Evolutionary conservation across 2,888 invertebrate species (phyloP).

Genomic region (Ariolimax columbianus): DNA sequence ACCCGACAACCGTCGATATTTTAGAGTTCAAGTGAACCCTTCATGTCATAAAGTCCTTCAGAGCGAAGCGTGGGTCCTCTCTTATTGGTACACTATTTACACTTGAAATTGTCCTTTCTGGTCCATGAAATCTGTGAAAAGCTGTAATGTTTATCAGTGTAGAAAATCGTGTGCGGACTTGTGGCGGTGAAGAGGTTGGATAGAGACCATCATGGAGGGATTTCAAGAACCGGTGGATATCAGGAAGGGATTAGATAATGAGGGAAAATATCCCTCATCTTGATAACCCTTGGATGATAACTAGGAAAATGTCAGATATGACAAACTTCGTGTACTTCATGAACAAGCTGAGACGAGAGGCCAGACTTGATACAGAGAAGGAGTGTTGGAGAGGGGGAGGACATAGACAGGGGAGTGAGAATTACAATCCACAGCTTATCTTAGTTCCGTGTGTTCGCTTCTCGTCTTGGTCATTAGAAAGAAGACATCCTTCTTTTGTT

Average conservation of each 20-base stretch:
- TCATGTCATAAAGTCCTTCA: conserved; percentile 9
- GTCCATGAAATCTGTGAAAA: conserved; percentile 4
- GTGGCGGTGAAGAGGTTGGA: neutral
- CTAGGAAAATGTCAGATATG: neutral
- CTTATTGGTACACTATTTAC: conserved; percentile 10
- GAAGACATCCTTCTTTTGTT: no score
- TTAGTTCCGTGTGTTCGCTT: no score
- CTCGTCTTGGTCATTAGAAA: no score
- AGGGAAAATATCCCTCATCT: neutral
- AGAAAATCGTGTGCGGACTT: conserved; percentile 1
- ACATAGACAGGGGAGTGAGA: conserved; percentile 8
- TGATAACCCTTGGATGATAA: conserved; percentile 3
- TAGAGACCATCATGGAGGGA: conserved; percentile 7
- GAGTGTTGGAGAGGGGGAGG: neutral
- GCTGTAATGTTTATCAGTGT: neutral
- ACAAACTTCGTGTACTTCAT: neutral
- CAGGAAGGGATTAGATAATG: neutral
- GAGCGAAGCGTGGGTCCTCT: neutral
- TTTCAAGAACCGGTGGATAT: neutral
- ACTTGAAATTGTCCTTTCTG: neutral
- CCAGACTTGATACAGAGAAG: neutral
- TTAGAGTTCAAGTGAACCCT: neutral
- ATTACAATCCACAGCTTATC: no score
- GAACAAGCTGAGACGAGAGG: neutral
- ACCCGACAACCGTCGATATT: neutral